Evolutionary conservation across 2,797 vertebrate species (phyloP), one percentile per base, ranked within the genome.

Genomic region (Aulostomus chinensis): DNA sequence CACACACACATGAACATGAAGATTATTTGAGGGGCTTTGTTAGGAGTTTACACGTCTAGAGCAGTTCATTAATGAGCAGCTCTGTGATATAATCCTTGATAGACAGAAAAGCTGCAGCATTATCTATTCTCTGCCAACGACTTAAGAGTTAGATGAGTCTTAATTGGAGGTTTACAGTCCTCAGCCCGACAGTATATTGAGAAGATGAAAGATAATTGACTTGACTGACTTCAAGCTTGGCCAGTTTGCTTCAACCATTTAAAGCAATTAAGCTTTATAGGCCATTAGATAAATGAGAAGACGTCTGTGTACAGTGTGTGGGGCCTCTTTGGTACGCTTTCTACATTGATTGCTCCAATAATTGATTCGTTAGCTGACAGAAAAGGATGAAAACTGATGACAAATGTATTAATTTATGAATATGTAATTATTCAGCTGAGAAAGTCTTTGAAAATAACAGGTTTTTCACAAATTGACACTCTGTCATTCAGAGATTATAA

Each of bases 131-230:
- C 72, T 18, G 0, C 37, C 56, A 60, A 53, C 16, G 34, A 46
- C 48, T 69, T 71, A 5, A 43, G 28, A 26, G 2, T 26, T 42
- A 54, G 25, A 71, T 57, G 21, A 50, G 47, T 21, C 52, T 54
- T 73, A 81, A 76, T 76, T 71, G 68, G 47, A 45, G 59, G 53
- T 74, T 74, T 58, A 30, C 22, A 38, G 58, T 54, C 67, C 21
- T 47, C 41, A 48, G 42, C 43, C 34, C 10, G 6, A 14, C 35
- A 51, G 42, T 40, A 24, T 35, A 43, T 43, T 20, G 40, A 42
- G 17, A 37, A 48, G 37, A 40, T 10, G 9, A 41, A 38, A 49
- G 56, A 36, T 74, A 64, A 75, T 77, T 76, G 54, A 39, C 3
- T 51, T 50, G 58, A 77, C 67, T 67, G 77, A 58, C 39, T 68